Conservation (phyloP, 2,888 invertebrate genomes). For the Sympetrum striolatum region DNA sequence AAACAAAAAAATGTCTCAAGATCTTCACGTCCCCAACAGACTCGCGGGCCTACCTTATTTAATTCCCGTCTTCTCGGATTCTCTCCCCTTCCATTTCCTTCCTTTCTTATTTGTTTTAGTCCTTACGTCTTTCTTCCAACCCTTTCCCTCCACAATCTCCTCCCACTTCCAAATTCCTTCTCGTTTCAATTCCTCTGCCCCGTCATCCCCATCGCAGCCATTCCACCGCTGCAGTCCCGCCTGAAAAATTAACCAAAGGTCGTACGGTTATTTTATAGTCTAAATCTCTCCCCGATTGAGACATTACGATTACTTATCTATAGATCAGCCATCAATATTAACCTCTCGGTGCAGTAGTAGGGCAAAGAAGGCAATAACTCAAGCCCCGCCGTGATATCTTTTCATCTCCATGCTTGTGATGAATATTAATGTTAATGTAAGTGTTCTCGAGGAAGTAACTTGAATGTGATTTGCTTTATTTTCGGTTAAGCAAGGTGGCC, state of each 20-base stretch:
- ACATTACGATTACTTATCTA: too few relatives aligned
- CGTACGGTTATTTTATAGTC: background rate
- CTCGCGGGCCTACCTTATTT: background rate
- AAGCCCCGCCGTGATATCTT: too few relatives aligned
- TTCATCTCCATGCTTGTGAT: too few relatives aligned
- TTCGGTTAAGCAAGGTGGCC: too few relatives aligned
- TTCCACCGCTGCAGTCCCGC: background rate
- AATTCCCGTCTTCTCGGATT: background rate
- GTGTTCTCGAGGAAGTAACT: too few relatives aligned
- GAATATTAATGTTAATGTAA: too few relatives aligned
- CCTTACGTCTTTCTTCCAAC: background rate
- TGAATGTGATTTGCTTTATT: too few relatives aligned
- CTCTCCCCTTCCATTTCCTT: background rate
- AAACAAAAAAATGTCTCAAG: background rate
- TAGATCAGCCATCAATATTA: too few relatives aligned
- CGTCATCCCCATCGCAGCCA: background rate
- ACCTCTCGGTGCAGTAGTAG: too few relatives aligned
- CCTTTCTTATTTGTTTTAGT: background rate
- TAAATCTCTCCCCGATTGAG: too few relatives aligned
- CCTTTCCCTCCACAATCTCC: background rate
- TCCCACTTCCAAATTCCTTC: background rate
- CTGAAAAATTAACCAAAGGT: background rate
- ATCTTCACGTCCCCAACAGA: background rate
- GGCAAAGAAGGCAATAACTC: too few relatives aligned
- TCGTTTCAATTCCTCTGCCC: background rate